These are phyloP conservation scores for Brienomyrus longianalis DNA, from an alignment of 2,113 vertebrate genomes.

Conservation along the genomic window DNA sequence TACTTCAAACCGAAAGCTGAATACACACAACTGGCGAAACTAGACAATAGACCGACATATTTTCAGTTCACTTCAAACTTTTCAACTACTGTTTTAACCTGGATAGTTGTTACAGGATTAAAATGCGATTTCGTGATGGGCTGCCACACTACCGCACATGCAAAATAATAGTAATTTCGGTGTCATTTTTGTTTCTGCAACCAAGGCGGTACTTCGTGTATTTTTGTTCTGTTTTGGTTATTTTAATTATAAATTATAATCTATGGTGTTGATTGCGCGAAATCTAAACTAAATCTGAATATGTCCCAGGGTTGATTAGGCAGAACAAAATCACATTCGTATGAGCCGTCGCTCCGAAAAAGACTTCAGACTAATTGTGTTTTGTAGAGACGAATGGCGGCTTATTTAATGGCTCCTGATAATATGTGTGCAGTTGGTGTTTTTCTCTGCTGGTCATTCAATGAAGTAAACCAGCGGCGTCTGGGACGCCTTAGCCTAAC, in stretches of 20 bases:
- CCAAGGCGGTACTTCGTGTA: not conserved
- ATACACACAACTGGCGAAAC: not conserved
- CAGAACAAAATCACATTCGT: not conserved
- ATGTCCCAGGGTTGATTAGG: not conserved
- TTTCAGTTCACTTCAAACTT: not conserved
- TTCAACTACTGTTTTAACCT: not conserved
- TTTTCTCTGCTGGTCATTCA: not conserved
- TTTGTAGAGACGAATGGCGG: not conserved
- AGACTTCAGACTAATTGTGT: not conserved
- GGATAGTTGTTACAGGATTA: not conserved
- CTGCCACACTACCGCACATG: not conserved
- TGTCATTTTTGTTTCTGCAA: not conserved
- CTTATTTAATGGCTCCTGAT: not conserved
- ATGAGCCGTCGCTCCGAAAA: not conserved
- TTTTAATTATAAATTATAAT: not conserved
- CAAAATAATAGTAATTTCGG: not conserved
- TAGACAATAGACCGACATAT: not conserved
- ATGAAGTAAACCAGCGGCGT: not conserved
- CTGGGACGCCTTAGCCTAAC: not conserved
- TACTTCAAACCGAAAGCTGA: slow-evolving; percentile 65
- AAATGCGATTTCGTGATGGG: not conserved
- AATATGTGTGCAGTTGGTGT: not conserved
- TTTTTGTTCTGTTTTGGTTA: not conserved
- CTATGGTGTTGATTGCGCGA: not conserved
- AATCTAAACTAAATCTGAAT: not conserved